Conservation (phyloP, 2,113 vertebrate species). For the Callithrix jacchus region DNA sequence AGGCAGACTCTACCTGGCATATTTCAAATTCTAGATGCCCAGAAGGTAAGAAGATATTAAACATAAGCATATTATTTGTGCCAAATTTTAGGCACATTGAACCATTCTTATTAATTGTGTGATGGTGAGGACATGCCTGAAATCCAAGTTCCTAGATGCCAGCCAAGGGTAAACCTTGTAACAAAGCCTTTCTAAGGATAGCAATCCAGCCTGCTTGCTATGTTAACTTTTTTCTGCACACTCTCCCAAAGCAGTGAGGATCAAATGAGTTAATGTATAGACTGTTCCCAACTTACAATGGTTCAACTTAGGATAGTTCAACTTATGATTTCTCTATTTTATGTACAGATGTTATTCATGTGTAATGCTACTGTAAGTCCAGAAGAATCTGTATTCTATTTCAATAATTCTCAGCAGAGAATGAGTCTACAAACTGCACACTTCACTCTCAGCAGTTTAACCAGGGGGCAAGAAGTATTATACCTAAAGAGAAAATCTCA, state of each 20-base stretch:
- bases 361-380: not conserved
- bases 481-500: not conserved
- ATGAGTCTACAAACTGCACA: not conserved
- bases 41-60: not conserved
- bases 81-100: not conserved
- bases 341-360: not conserved
- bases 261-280: not conserved
- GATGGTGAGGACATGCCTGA: not conserved
- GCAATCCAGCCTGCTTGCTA: not conserved
- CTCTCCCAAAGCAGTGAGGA: not conserved
- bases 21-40: not conserved
- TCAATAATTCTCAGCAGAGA: not conserved
- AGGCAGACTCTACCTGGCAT: not conserved
- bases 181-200: not conserved
- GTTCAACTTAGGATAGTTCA: not conserved
- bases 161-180: not conserved
- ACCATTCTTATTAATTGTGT: not conserved
- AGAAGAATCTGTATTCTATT: not conserved
- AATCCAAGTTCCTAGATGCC: not conserved
- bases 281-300: not conserved
- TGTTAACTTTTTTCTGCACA: not conserved
- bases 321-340: not conserved
- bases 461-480: not conserved
- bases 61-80: not conserved
- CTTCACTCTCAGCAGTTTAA: not conserved